Conservation (phyloP, 1,140 invertebrate genomes). For the Caenorhabditis inopinata region DNA sequence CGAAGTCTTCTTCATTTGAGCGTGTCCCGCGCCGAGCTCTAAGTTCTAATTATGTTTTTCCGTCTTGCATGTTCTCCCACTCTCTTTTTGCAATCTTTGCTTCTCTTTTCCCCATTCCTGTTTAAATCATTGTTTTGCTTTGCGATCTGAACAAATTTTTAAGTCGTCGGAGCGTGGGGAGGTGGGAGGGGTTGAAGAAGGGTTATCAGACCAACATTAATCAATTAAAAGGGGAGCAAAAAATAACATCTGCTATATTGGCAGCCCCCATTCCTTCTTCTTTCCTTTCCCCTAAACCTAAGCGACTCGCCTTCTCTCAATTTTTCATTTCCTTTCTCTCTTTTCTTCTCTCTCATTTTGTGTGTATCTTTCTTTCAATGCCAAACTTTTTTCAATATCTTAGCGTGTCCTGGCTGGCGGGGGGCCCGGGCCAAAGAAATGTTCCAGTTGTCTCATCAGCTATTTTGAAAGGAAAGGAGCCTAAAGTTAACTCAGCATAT, state of each 20-base stretch:
- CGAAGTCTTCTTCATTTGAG: neutral
- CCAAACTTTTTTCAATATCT: slow-evolving; percentile 13
- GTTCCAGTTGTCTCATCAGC: neutral
- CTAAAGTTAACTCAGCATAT: neutral
- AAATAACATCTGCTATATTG: slow-evolving; percentile 8
- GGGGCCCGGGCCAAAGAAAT: too few species aligned
- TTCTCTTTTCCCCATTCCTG: neutral
- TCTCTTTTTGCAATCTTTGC: neutral
- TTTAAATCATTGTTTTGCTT: neutral
- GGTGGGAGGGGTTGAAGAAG: neutral
- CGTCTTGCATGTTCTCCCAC: neutral
- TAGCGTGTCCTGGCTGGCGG: neutral
- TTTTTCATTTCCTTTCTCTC: neutral
- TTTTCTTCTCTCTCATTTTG: neutral
- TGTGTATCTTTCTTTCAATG: neutral
- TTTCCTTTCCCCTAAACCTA: neutral
- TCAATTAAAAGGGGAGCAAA: slow-evolving; percentile 23
- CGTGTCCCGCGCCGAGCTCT: neutral
- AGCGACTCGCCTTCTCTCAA: neutral
- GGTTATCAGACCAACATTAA: neutral
- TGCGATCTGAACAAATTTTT: neutral
- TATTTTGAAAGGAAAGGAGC: neutral
- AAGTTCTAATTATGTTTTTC: slow-evolving; percentile 5
- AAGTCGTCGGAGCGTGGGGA: too few species aligned
- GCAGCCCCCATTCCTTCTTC: neutral